Conservation (phyloP, 1,140 invertebrate genomes). For the Mya arenaria region DNA sequence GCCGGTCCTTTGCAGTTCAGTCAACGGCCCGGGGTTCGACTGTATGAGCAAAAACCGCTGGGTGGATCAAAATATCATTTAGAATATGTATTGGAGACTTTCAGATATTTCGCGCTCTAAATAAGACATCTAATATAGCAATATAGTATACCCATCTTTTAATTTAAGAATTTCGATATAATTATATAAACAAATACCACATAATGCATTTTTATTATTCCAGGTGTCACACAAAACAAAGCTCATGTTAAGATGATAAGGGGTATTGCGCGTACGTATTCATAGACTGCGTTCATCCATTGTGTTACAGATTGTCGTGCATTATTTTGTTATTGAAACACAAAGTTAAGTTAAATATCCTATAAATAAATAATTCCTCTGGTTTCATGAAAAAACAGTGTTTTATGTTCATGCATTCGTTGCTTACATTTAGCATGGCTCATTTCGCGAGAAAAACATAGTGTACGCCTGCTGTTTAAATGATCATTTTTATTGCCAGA, state of each 20-base stretch:
- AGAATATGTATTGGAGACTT: not conserved
- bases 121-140: not conserved
- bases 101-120: too few species aligned
- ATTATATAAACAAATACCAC: too few species aligned
- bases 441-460: not conserved
- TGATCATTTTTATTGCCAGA: not conserved
- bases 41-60: not conserved
- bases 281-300: not conserved
- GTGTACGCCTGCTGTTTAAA: not conserved
- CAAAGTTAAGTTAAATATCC: not conserved
- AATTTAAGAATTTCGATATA: not conserved
- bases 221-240: conserved; percentile 16
- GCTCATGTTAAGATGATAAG: not conserved
- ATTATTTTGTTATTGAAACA: not conserved
- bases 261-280: not conserved
- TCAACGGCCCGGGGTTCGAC: not conserved
- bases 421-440: not conserved
- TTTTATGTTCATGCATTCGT: not conserved
- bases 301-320: not conserved
- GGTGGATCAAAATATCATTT: not conserved
- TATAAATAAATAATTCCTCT: not conserved
- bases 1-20: not conserved
- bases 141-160: not conserved
- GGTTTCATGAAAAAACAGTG: not conserved
- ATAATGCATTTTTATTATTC: not conserved